phyloP scores from a whole-genome alignment of 1,140 invertebrate species.

The Drosophila murphyi region DNA sequence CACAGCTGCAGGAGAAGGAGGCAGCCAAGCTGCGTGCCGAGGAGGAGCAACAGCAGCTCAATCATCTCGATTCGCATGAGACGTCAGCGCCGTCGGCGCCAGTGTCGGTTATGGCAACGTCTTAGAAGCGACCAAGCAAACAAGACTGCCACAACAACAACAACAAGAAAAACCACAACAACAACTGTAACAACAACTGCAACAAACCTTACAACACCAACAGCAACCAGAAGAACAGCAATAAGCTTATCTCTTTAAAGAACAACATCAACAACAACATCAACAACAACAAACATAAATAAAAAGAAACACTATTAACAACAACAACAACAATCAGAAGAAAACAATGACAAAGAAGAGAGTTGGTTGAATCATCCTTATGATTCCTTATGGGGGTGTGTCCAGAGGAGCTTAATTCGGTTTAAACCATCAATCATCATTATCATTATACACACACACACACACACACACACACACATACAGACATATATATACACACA shows the following conservation, averaged over 20 bases:
- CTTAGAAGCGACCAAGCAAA: slow-evolving; percentile 52
- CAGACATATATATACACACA: slow-evolving; percentile 1
- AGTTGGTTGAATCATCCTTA: slow-evolving; percentile 13
- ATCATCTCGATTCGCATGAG: slow-evolving; percentile 69
- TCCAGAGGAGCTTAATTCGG: neutral
- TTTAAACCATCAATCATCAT: slow-evolving; percentile 7
- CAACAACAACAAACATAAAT: slow-evolving; percentile 33
- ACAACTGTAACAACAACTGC: slow-evolving; percentile 15
- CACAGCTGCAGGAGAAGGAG: slow-evolving; percentile 71
- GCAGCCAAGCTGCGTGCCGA: slow-evolving; percentile 69
- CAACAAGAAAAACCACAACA: slow-evolving; percentile 8
- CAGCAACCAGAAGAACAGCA: slow-evolving; percentile 41
- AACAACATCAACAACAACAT: slow-evolving; percentile 29
- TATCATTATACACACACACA: neutral
- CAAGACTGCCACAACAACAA: slow-evolving; percentile 45
- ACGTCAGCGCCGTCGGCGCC: slow-evolving; percentile 20
- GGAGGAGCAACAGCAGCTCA: slow-evolving; percentile 69
- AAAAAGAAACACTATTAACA: slow-evolving; percentile 53
- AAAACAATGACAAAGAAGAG: neutral
- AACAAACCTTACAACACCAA: slow-evolving; percentile 26
- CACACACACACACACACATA: neutral
- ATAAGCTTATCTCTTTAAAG: slow-evolving; percentile 58
- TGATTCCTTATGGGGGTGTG: neutral
- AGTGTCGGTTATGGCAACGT: slow-evolving; percentile 37
- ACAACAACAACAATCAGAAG: slow-evolving; percentile 12